Base-by-base conservation (phyloP, 2,888 invertebrate species). In the Steinernema hermaphroditum region DNA sequence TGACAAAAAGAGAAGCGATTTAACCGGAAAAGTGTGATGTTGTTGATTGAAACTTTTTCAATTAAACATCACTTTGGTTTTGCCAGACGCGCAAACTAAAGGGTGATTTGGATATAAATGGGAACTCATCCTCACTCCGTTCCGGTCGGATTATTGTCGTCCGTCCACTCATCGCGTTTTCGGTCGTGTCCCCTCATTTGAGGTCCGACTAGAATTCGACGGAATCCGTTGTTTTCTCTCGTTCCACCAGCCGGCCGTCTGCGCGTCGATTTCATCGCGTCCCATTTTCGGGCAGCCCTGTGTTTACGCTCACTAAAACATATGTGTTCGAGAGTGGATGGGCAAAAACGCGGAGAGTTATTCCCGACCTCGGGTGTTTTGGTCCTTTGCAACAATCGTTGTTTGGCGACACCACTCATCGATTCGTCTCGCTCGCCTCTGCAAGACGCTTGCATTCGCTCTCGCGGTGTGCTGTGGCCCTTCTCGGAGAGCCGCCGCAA, bases 201-300 rank as follows among this genome's bases (percentile, higher is more conserved):
- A 4, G 37, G 6, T 37, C 37, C 37, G 12, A 12, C 6, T 12
- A 37, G 6, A 37, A 37, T 37, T 12, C 37, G 37, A 4, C 37
- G 37, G 37, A 37, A 37, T 37, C 37, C 37, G 4, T 12, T 37
- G 37, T 62, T 62, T 62, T 4, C 34, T 1, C 14, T 62, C 62
- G 32, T 29, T 9, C 16, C 29, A 27, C 29, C 4, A 6, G 32
- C 32, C 62, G 62, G 34, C 37, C 6, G 37, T 37, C 37, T 4
- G 4, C 37, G 37, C 62, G 62, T 34, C 62, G 32, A 62, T 62
- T 62, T 54, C 54, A 54, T 54, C 54, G 62, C 50, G 50, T 19
- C 62, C 62, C 32, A 62, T 27, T 27, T 62, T 62, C 32, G 32
- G 12, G 62, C 62, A 32, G 14, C 14, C 4, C 32, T 62, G 32